Conservation (phyloP, 2,888 invertebrate species). For the Danaus chrysippus region DNA sequence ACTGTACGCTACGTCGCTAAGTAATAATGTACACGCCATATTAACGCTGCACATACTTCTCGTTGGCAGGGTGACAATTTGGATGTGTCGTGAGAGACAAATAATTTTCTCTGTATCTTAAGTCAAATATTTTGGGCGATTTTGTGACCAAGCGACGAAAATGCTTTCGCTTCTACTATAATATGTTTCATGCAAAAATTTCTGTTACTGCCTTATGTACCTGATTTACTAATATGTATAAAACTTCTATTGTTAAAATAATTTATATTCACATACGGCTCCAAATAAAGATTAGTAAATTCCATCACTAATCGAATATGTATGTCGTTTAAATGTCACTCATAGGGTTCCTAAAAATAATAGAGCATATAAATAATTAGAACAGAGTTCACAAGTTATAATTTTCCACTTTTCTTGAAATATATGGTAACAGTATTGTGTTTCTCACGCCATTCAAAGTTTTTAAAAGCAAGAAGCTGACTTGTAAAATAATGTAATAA, state of each 20-base stretch:
- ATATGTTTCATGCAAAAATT: neutral
- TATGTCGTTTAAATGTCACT: too few relatives aligned
- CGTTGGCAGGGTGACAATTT: conserved; percentile 39
- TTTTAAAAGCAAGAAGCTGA: conserved; percentile 49
- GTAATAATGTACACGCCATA: conserved; percentile 75
- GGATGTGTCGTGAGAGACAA: conserved; percentile 22
- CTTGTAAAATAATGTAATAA: conserved; percentile 50
- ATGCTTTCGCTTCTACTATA: neutral
- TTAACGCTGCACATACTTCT: conserved; percentile 48
- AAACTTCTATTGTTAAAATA: too few relatives aligned
- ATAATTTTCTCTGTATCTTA: conserved; percentile 23
- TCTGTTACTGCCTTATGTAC: too few relatives aligned
- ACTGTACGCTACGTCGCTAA: conserved; percentile 64
- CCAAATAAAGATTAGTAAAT: too few relatives aligned
- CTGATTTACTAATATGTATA: too few relatives aligned
- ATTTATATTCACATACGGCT: too few relatives aligned
- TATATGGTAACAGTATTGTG: conserved; percentile 37
- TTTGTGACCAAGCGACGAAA: neutral
- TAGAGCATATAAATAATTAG: too few relatives aligned
- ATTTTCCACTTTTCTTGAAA: neutral
- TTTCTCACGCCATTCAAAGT: conserved; percentile 44
- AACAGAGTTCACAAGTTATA: neutral
- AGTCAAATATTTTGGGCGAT: neutral
- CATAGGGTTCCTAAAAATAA: too few relatives aligned
- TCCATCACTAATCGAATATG: too few relatives aligned